Conservation (phyloP, 2,113 vertebrate genomes). For the Heliornis fulica region DNA sequence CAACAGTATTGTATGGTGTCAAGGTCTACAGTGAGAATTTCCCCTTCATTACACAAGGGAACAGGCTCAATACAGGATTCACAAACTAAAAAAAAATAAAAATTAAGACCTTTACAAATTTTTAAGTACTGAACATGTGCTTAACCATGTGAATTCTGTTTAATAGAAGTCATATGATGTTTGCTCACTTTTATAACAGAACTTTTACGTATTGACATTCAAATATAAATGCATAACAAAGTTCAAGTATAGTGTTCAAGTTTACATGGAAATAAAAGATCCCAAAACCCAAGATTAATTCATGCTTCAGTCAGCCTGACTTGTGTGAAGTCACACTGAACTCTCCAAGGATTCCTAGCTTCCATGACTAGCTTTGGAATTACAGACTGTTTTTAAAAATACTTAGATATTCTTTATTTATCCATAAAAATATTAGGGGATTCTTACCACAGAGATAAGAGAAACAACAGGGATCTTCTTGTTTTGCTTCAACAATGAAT, state of each 20-base stretch:
- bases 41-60: constrained; percentile 84
- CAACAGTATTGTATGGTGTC: constrained; percentile 89
- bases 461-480: constrained; percentile 88
- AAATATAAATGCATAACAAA: neutral
- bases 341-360: neutral
- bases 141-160: neutral
- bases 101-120: neutral
- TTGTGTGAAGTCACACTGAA: neutral
- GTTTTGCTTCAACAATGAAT: constrained; percentile 88
- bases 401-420: neutral
- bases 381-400: neutral
- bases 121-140: neutral
- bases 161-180: neutral
- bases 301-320: neutral
- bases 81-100: constrained; percentile 69
- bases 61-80: constrained; percentile 88
- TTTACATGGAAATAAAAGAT: neutral
- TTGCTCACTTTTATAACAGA: neutral
- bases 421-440: neutral
- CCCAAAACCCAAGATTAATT: neutral
- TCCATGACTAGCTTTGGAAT: neutral
- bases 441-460: constrained; percentile 88
- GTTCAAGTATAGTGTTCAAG: neutral
- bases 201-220: neutral
- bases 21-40: constrained; percentile 89